Conservation (phyloP, 2,888 invertebrate species). For the Conops quadrifasciatus region DNA sequence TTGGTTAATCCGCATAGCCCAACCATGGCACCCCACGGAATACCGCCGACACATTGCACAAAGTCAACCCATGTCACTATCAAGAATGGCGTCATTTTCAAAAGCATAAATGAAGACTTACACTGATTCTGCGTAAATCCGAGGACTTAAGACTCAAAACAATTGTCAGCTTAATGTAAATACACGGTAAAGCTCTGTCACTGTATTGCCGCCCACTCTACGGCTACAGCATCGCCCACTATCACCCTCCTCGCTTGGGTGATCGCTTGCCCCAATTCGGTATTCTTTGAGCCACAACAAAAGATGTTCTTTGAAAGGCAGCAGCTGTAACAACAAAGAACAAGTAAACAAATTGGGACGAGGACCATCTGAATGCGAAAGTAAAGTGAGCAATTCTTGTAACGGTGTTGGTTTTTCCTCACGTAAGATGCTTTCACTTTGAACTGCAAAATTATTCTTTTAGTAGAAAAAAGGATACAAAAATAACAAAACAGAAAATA, state of each 20-base stretch:
- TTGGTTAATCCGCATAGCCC: too few species aligned
- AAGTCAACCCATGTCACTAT: too few species aligned
- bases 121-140: slow-evolving; percentile 26
- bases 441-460: slow-evolving; percentile 20
- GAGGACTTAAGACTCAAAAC: slow-evolving; percentile 28
- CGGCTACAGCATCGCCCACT: not conserved
- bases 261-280: not conserved
- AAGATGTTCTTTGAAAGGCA: slow-evolving; percentile 5
- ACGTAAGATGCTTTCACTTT: slow-evolving; percentile 26
- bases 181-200: slow-evolving; percentile 22
- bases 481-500: too few species aligned
- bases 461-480: not conserved
- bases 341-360: not conserved
- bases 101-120: slow-evolving; percentile 31
- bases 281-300: not conserved
- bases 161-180: slow-evolving; percentile 30
- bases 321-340: slow-evolving; percentile 8
- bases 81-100: too few species aligned
- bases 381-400: slow-evolving; percentile 15
- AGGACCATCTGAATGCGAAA: not conserved
- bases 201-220: not conserved
- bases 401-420: slow-evolving; percentile 28
- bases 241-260: not conserved
- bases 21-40: too few species aligned
- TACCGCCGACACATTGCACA: too few species aligned